Evolutionary conservation across 2,113 vertebrate genomes (phyloP).

Genomic region (Xiphorhynchus elegans): DNA sequence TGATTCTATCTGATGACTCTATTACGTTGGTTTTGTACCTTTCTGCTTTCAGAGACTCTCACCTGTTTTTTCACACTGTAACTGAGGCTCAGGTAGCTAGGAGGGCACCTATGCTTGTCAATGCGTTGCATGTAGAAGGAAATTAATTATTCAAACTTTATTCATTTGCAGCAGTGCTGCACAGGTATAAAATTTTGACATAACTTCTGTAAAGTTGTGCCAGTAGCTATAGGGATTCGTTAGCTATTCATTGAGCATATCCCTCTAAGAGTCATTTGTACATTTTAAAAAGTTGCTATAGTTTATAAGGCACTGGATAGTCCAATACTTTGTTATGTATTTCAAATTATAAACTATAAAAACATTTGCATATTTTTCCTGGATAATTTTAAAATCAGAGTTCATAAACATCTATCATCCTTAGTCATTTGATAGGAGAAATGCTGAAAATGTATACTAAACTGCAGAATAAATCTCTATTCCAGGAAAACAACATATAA

Average conservation of each 20-base stretch:
- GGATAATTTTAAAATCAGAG: not conserved
- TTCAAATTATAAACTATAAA: not conserved
- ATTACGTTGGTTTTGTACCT: not conserved
- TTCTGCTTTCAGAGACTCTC: not conserved
- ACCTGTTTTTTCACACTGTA: not conserved
- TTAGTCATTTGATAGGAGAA: not conserved
- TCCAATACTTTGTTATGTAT: not conserved
- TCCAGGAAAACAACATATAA: not conserved
- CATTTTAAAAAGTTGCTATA: not conserved
- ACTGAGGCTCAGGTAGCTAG: not conserved
- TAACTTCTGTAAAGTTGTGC: constrained; percentile 2
- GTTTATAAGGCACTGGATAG: not conserved
- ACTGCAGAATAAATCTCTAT: not conserved
- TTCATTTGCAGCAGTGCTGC: constrained; percentile 13
- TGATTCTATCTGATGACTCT: not conserved
- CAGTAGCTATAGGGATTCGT: constrained; percentile 27
- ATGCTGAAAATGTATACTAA: not conserved
- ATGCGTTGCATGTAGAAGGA: not conserved
- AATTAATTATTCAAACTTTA: constrained; percentile 35
- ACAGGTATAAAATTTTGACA: constrained; percentile 9
- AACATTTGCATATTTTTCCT: not conserved
- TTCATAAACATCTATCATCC: not conserved
- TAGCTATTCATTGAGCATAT: not conserved
- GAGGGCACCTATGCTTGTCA: not conserved
- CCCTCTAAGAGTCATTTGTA: not conserved